Conservation (phyloP, 2,888 invertebrate genomes). For the Gonocerus acuteangulatus region DNA sequence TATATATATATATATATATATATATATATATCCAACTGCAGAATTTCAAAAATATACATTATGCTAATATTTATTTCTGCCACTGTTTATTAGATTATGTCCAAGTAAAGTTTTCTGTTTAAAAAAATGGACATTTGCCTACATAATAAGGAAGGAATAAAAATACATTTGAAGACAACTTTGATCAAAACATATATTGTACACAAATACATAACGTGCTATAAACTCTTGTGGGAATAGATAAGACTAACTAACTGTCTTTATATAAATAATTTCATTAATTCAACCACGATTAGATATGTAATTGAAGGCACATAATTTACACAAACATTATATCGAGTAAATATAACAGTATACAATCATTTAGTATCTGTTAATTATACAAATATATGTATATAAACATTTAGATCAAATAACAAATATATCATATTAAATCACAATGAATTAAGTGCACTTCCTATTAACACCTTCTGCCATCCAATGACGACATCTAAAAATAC, state of each 20-base stretch:
- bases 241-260: too few relatives aligned
- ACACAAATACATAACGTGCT: conserved; percentile 18
- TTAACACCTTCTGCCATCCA: neutral
- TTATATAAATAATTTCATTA: neutral
- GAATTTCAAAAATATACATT: too few relatives aligned
- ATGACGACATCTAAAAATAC: neutral
- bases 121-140: too few relatives aligned
- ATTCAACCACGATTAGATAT: neutral
- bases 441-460: conserved; percentile 21
- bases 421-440: conserved; percentile 17
- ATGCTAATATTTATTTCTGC: too few relatives aligned
- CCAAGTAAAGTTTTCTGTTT: too few relatives aligned
- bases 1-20: too few relatives aligned
- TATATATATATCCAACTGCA: too few relatives aligned
- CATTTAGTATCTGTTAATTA: conserved; percentile 20
- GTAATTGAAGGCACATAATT: conserved; percentile 1
- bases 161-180: too few relatives aligned
- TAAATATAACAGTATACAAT: conserved; percentile 3
- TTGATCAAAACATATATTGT: conserved; percentile 16
- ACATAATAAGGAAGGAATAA: too few relatives aligned
- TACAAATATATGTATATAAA: conserved; percentile 20
- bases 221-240: conserved; percentile 1
- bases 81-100: too few relatives aligned
- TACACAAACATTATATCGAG: neutral
- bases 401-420: conserved; percentile 17